phyloP scores from a whole-genome alignment of 2,888 invertebrate genomes.

The Folsomia candida region DNA sequence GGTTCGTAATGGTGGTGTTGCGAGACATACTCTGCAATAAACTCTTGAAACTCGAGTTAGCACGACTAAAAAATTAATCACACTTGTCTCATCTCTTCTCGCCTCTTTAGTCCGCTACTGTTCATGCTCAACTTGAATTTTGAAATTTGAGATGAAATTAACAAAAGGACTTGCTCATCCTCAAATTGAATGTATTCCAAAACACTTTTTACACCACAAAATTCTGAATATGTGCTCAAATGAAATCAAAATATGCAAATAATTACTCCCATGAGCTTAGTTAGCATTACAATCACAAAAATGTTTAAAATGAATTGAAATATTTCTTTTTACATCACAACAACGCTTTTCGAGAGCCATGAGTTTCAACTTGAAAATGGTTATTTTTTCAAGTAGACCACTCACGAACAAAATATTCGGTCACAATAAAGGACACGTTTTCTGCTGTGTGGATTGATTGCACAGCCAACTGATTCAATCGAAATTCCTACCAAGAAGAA shows the following conservation, averaged over 20 bases:
- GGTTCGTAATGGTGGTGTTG: neutral
- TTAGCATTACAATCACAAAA: too few species aligned
- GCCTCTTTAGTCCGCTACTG: neutral
- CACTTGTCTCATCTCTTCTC: conserved; percentile 10
- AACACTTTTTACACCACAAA: neutral
- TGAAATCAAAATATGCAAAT: neutral
- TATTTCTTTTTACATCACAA: too few species aligned
- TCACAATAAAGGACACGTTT: neutral
- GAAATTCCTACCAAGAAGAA: too few species aligned
- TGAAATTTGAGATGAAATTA: neutral
- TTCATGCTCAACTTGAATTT: neutral
- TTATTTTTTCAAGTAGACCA: neutral
- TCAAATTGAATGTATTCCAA: neutral
- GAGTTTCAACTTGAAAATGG: neutral
- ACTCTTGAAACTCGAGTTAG: conserved; percentile 5
- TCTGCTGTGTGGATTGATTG: too few species aligned
- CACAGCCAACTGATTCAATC: too few species aligned
- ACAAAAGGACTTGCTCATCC: neutral
- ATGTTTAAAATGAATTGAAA: neutral
- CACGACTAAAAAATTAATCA: conserved; percentile 17
- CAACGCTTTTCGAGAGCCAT: neutral
- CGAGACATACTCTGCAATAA: too few species aligned
- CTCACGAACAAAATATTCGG: neutral
- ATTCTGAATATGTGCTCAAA: neutral
- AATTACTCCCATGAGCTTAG: neutral